phyloP scores from a whole-genome alignment of 2,888 invertebrate species.

The Bombylius major region DNA sequence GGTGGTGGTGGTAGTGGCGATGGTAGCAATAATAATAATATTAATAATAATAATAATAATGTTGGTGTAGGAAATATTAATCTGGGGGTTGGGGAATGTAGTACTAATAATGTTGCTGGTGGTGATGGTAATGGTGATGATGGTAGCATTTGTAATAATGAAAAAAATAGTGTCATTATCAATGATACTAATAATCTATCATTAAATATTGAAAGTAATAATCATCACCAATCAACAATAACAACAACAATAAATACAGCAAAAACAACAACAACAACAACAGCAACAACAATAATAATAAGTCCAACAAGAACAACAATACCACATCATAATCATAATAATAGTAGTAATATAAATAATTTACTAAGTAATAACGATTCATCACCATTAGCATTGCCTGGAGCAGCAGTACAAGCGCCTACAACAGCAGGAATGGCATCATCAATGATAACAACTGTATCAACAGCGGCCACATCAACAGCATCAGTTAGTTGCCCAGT shows the following conservation, averaged over 20 bases:
- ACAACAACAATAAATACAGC: not conserved
- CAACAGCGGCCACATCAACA: not conserved
- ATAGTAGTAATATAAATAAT: constrained; percentile 1
- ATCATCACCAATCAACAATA: not conserved
- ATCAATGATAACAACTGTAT: not conserved
- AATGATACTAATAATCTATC: not conserved
- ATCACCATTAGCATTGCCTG: constrained; percentile 6
- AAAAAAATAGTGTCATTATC: too few relatives aligned
- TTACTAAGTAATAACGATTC: not conserved
- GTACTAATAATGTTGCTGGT: not conserved
- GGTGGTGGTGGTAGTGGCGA: not conserved
- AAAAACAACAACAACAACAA: not conserved
- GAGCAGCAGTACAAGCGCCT: constrained; percentile 2
- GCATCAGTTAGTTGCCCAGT: not conserved
- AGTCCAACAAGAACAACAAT: not conserved
- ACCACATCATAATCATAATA: not conserved
- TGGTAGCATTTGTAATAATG: not conserved
- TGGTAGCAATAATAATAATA: not conserved
- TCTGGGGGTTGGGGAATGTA: not conserved
- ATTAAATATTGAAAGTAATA: not conserved
- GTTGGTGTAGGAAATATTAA: constrained; percentile 8
- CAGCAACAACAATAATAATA: constrained; percentile 3
- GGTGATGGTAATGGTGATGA: not conserved
- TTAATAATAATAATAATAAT: not conserved
- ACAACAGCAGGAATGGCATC: not conserved